These are phyloP conservation scores for Rhinophrynus dorsalis DNA, from an alignment of 2,797 vertebrate species.

Conservation along the genomic window DNA sequence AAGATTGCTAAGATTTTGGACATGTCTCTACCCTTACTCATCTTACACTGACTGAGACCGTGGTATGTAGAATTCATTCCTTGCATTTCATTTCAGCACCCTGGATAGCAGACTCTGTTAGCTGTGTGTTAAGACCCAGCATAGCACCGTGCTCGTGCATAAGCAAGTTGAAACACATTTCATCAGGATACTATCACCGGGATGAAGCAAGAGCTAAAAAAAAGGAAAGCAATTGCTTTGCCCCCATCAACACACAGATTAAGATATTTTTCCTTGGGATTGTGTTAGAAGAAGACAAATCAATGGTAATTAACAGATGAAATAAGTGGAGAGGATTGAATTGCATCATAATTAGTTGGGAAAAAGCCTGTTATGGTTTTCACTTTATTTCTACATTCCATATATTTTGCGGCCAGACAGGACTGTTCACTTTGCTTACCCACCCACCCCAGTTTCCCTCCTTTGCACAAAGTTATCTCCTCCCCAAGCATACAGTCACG, in stretches of 20 bases:
- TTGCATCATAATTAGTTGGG: background rate
- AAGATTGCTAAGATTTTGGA: no score
- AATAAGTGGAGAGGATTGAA: background rate
- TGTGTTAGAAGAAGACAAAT: background rate
- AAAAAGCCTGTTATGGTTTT: background rate
- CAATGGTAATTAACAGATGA: background rate
- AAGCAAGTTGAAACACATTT: background rate
- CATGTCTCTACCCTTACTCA: no score
- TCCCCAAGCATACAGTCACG: background rate
- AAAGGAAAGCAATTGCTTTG: background rate
- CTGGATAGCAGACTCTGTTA: background rate
- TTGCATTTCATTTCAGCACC: background rate
- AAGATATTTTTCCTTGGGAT: background rate
- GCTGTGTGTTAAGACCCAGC: background rate
- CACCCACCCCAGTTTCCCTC: slow-evolving; percentile 3
- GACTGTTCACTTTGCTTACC: background rate
- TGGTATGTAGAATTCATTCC: background rate
- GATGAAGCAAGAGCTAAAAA: background rate
- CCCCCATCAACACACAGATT: background rate
- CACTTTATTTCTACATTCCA: background rate
- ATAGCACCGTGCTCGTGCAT: background rate
- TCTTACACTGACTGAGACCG: no score
- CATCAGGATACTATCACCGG: background rate
- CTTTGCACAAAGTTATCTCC: slow-evolving; percentile 20
- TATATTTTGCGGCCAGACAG: background rate